These are phyloP conservation scores for Globodera ellingtonae DNA, from an alignment of 1,140 invertebrate species.

Conservation along the genomic window DNA sequence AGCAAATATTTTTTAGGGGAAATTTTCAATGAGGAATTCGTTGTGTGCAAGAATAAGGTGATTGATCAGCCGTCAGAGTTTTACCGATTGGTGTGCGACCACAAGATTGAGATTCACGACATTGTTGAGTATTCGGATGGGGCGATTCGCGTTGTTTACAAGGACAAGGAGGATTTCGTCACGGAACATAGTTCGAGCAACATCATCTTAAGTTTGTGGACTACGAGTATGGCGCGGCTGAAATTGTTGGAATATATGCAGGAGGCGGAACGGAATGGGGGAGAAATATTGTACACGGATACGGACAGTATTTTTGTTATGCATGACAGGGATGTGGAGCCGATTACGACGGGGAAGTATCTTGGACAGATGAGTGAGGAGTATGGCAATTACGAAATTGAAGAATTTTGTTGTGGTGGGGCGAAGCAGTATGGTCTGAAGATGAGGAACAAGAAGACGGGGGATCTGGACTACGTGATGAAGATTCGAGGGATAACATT, in stretches of 20 bases:
- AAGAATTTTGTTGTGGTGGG: conserved; percentile 14
- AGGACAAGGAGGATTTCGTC: too few relatives aligned
- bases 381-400: neutral
- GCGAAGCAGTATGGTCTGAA: neutral
- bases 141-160: too few relatives aligned
- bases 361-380: too few relatives aligned
- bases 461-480: too few relatives aligned
- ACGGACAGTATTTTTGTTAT: too few relatives aligned
- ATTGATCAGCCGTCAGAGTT: neutral
- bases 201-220: neutral
- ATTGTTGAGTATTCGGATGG: neutral
- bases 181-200: too few relatives aligned
- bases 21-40: conserved; percentile 6
- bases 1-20: neutral
- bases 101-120: neutral
- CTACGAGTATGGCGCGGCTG: neutral
- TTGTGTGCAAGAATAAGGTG: neutral
- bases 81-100: neutral
- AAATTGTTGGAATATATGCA: neutral
- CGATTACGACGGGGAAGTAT: neutral
- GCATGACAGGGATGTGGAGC: neutral
- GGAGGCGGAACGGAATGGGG: neutral
- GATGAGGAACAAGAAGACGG: neutral
- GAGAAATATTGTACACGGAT: too few relatives aligned
- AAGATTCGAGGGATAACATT: too few relatives aligned